Percentiles rank a stretch among this genome's conserved stretches.
Evolutionary conservation across 2,888 invertebrate species (phyloP).

Genomic region (Eupeodes luniger): DNA sequence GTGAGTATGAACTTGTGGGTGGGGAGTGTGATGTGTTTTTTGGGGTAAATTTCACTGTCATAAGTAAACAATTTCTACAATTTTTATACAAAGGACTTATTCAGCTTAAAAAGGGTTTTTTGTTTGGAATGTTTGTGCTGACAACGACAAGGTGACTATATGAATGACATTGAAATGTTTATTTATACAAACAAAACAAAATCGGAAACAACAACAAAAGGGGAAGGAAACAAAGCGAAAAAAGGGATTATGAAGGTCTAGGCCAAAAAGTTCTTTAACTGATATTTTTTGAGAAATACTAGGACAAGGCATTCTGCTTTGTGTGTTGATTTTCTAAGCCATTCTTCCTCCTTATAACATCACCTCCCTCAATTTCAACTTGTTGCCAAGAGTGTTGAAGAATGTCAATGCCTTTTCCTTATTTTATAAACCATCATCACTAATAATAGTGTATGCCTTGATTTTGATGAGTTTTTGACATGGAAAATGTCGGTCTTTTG

Average conservation of each 20-base stretch:
- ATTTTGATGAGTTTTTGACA: slow-evolving; percentile 17
- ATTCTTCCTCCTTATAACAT: background rate
- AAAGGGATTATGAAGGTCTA: slow-evolving; percentile 12
- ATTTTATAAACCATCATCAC: background rate
- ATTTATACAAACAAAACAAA: background rate
- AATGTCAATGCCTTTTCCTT: slow-evolving; percentile 6
- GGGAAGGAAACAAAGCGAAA: background rate
- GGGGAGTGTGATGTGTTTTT: background rate
- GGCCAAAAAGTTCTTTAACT: background rate
- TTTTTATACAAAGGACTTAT: background rate
- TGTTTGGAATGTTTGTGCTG: background rate
- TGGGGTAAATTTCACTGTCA: background rate
- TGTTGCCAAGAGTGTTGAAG: background rate
- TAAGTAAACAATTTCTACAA: background rate
- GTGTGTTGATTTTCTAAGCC: background rate
- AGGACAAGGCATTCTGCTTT: background rate
- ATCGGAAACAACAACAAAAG: background rate
- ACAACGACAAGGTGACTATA: background rate
- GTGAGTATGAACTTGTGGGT: background rate
- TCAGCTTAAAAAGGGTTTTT: no score
- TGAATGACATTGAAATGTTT: slow-evolving; percentile 20
- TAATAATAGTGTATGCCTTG: background rate
- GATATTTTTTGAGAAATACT: background rate
- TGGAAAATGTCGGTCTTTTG: background rate
- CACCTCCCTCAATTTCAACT: background rate